Base-by-base conservation (phyloP, 2,113 vertebrate genomes). In the Acanthochromis polyacanthus region DNA sequence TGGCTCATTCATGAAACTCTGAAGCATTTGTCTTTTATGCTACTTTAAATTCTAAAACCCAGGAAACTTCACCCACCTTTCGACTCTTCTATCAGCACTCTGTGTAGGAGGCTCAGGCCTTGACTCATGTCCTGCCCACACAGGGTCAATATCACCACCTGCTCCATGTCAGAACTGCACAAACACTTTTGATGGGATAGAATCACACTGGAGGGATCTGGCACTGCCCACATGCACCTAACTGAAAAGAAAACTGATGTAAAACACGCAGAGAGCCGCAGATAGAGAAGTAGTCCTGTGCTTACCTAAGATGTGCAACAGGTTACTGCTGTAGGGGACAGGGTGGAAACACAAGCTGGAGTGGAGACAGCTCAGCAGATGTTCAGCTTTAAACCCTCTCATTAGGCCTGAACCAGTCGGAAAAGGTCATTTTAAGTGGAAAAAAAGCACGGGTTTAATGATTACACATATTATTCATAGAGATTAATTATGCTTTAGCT, bases 91-190 rank as follows among this genome's bases (percentile, higher is more conserved):
- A 70, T 85, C 74, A 89, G 83, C 38, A 78, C 30, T 80, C 72
- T 82, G 63, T 87, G 87, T 61, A 92, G 79, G 64, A 91, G 61
- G 61, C 40, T 87, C 28, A 87, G 74, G 19, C 93, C 94, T 4
- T 87, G 88, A 16, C 65, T 83, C 82, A 82, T 84, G 51, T 94
- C 46, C 57, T 91, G 85, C 38, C 94, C 93, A 7, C 89, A 81
- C 80, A 95, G 56, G 0, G 90, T 89, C 75, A 96, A 85, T 77
- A 92, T 65, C 52, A 92, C 93, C 40, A 95, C 89, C 15, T 95
- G 93, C 65, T 95, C 93, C 71, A 53, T 81, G 2, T 91, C 92
- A 1, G 91, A 75, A 43, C 90, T 88, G 30, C 30, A 86, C 32
- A 84, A 77, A 2, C 43, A 86, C 0, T 14, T 87, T 46, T 32